Base-by-base conservation (phyloP, 2,797 vertebrate species). In the Pelochelys cantorii region DNA sequence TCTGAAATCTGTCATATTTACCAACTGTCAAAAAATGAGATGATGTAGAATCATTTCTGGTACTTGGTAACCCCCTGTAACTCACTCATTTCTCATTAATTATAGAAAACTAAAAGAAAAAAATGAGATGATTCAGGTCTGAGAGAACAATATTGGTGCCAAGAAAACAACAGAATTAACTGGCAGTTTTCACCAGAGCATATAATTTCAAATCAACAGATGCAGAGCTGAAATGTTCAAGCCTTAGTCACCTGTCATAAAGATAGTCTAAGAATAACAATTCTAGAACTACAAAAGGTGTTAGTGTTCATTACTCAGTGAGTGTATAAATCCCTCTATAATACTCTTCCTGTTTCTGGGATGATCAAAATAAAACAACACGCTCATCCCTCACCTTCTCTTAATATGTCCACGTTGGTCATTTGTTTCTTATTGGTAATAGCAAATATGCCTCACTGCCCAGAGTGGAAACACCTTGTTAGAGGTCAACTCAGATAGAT, bases 101-200 rank as follows among this genome's bases (percentile, higher is more conserved):
- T 65, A 5, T 8, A 87, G 37, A 84, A 94, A 90, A 62, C 85
- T 4, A 92, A 85, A 89, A 37, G 89, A 93, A 90, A 52, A 90
- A 52, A 7, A 80, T 68, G 4, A 90, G 80, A 80, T 14, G 7
- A 82, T 25, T 80, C 5, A 3, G 34, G 23, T 82, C 75, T 91
- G 59, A 89, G 37, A 87, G 22, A 80, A 25, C 81, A 5, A 13
- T 37, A 82, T 29, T 78, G 83, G 84, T 6, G 53, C 7, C 2
- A 82, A 13, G 71, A 74, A 42, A 11, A 86, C 29, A 57, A 91
- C 37, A 57, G 52, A 90, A 27, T 4, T 92, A 86, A 89, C 56
- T 87, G 68, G 23, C 23, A 87, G 52, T 93, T 93, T 92, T 91
- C 57, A 85, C 55, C 52, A 68, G 2, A 89, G 14, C 9, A 57